These are phyloP conservation scores for Adrianichthys oophorus DNA, from an alignment of 2,797 vertebrate genomes.

Conservation along the genomic window DNA sequence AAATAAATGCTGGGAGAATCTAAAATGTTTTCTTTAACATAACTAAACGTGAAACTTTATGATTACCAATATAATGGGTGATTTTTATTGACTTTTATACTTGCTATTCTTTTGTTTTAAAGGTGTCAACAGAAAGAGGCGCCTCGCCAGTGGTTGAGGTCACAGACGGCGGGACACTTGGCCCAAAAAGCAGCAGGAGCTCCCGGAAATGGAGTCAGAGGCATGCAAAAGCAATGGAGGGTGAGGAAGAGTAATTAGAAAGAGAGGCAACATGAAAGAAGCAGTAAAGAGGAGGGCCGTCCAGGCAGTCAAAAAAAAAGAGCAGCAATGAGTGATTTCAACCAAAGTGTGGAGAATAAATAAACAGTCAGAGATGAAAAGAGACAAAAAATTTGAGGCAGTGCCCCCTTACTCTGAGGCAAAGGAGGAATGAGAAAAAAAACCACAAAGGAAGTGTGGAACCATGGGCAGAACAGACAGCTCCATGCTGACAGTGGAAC, in stretches of 20 bases:
- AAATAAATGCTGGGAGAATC: no score
- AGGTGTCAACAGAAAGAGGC: constrained; percentile 22
- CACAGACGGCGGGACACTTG: constrained; percentile 65
- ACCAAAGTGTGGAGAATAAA: constrained; percentile 26
- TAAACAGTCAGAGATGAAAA: constrained; percentile 36
- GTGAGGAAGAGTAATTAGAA: constrained; percentile 45
- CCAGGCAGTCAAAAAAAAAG: constrained; percentile 27
- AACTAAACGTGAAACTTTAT: no score
- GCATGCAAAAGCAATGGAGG: constrained; percentile 31
- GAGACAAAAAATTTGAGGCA: constrained; percentile 18
- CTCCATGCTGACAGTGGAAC: constrained; percentile 46
- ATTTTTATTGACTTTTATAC: not conserved
- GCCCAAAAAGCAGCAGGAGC: constrained; percentile 56
- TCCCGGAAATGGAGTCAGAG: constrained; percentile 48
- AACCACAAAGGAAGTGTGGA: constrained; percentile 34
- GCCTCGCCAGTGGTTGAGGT: constrained; percentile 34
- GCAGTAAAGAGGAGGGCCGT: constrained; percentile 32
- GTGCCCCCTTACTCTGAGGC: constrained; percentile 25
- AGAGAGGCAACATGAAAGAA: constrained; percentile 49
- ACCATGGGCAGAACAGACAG: constrained; percentile 49
- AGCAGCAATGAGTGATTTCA: constrained; percentile 27
- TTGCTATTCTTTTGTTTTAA: constrained; percentile 19
- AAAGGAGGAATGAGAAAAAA: constrained; percentile 58
- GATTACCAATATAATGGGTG: no score
- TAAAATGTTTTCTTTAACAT: no score